These are phyloP conservation scores for Stratiomys singularior DNA, from an alignment of 2,888 invertebrate species.

Conservation along the genomic window DNA sequence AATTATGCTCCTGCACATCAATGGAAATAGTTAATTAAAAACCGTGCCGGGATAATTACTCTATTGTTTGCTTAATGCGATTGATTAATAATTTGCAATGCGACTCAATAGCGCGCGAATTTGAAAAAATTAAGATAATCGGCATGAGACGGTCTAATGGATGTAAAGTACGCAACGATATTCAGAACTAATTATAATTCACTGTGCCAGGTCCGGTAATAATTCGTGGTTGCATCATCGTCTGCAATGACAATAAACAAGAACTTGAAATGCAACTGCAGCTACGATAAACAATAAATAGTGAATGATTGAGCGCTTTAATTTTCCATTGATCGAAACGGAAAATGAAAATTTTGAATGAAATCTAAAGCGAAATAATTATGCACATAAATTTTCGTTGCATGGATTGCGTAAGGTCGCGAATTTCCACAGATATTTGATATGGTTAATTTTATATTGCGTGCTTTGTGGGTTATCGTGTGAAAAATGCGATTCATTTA, in stretches of 20 bases:
- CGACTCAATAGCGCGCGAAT: constrained; percentile 22
- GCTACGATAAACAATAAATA: not conserved
- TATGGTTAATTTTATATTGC: no score
- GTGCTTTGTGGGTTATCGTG: no score
- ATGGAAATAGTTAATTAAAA: not conserved
- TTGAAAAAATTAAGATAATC: not conserved
- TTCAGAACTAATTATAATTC: constrained; percentile 3
- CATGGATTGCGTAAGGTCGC: no score
- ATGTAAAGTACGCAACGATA: not conserved
- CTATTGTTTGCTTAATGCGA: constrained; percentile 17
- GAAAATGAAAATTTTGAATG: constrained; percentile 13
- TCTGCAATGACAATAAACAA: constrained; percentile 6
- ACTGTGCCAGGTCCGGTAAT: not conserved
- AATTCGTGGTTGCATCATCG: constrained; percentile 13
- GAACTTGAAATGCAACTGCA: not conserved
- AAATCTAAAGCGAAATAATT: not conserved
- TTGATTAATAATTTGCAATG: constrained; percentile 28
- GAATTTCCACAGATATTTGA: no score
- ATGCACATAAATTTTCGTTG: no score
- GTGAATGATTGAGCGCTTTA: not conserved
- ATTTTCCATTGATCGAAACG: constrained; percentile 7
- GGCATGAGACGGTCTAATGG: constrained; percentile 3
- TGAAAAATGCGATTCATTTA: no score
- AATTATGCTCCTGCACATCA: not conserved
- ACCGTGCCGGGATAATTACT: not conserved